A percentile compares a stretch with the other conserved stretches of the same genome.
phyloP scores from a whole-genome alignment of 2,888 invertebrate species.

The Drosophila buzzatii region DNA sequence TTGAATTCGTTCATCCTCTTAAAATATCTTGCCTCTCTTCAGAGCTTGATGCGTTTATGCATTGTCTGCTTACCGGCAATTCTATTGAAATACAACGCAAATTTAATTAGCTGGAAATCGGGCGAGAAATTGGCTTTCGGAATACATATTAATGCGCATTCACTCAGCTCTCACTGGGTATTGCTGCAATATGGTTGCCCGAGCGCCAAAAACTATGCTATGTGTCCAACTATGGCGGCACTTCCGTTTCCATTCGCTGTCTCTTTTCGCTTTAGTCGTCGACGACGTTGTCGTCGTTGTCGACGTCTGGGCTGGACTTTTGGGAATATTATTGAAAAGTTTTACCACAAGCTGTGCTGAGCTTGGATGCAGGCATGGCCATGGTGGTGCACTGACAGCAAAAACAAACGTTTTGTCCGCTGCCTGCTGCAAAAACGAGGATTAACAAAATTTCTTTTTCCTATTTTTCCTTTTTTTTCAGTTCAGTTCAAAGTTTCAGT shows the following conservation, averaged over 20 bases:
- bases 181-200: constrained; percentile 70
- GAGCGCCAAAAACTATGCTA: constrained; percentile 63
- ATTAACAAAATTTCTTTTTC: constrained; percentile 34
- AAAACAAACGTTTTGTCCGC: constrained; percentile 76
- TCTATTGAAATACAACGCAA: neutral
- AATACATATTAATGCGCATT: constrained; percentile 47
- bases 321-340: constrained; percentile 79
- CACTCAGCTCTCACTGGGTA: constrained; percentile 22
- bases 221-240: constrained; percentile 71
- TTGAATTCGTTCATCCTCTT: neutral
- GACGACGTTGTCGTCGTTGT: constrained; percentile 25
- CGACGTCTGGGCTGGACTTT: constrained; percentile 74
- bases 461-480: constrained; percentile 8
- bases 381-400: constrained; percentile 45
- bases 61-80: neutral
- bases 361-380: constrained; percentile 33
- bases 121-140: constrained; percentile 35
- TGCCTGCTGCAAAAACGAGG: constrained; percentile 47
- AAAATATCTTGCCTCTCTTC: neutral
- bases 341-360: constrained; percentile 78
- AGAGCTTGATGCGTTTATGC: neutral
- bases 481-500: constrained; percentile 72
- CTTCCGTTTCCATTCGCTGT: constrained; percentile 56
- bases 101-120: constrained; percentile 34
- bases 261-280: constrained; percentile 32